phyloP scores from a whole-genome alignment of 2,888 invertebrate species.

The Junonia oenone region DNA sequence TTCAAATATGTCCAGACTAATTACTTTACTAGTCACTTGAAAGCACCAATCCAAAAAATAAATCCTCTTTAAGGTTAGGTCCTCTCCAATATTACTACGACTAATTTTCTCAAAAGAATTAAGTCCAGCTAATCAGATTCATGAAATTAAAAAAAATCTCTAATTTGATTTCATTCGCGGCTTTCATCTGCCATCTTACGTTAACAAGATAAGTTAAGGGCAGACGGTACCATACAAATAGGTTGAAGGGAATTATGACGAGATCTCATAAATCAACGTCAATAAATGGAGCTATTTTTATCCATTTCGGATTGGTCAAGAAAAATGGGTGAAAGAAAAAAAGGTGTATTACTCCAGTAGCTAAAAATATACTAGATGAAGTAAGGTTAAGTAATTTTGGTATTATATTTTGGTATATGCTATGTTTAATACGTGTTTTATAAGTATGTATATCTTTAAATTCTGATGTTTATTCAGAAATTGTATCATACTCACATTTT shows the following conservation, averaged over 20 bases:
- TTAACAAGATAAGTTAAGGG: slow-evolving; percentile 5
- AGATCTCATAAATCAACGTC: slow-evolving; percentile 22
- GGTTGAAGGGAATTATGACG: slow-evolving; percentile 15
- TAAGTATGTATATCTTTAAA: no score
- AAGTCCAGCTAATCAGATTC: neutral
- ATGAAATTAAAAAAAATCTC: neutral
- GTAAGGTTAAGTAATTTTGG: neutral
- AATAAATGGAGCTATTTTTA: slow-evolving; percentile 18
- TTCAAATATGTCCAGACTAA: neutral
- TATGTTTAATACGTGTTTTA: no score
- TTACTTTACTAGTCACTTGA: neutral
- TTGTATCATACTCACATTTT: no score
- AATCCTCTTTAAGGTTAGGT: neutral
- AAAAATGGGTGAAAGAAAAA: slow-evolving; percentile 9
- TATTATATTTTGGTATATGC: no score
- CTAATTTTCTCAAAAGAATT: neutral
- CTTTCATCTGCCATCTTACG: neutral
- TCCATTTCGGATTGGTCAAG: slow-evolving; percentile 15
- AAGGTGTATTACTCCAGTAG: neutral
- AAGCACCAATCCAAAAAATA: neutral
- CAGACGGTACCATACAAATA: slow-evolving; percentile 5
- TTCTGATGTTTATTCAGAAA: no score
- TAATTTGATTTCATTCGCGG: neutral
- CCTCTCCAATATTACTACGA: neutral
- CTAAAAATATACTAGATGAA: neutral